These are phyloP conservation scores for Salmo trutta DNA, from an alignment of 2,797 vertebrate genomes.

Conservation along the genomic window DNA sequence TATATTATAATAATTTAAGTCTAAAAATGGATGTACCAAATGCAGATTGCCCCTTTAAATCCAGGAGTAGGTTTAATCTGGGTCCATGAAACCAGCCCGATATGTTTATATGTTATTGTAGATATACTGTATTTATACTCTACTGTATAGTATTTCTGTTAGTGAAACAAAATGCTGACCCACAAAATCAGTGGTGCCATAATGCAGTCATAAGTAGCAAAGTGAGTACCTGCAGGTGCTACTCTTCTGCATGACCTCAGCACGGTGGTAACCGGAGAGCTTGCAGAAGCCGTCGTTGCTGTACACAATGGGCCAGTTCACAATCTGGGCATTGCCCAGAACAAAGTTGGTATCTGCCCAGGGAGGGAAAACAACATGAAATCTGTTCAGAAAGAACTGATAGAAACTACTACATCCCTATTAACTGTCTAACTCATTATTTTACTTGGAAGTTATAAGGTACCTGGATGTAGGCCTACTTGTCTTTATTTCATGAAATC, in stretches of 20 bases:
- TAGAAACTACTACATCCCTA: not conserved
- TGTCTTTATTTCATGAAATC: not conserved
- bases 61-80: too few species aligned
- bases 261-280: conserved; percentile 92
- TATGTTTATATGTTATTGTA: too few species aligned
- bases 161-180: not conserved
- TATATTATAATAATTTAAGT: too few species aligned
- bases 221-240: conserved; percentile 91
- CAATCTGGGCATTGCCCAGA: conserved; percentile 95
- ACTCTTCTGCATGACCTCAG: conserved; percentile 98
- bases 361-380: not conserved
- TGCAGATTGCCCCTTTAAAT: too few species aligned
- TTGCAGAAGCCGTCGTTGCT: conserved; percentile 98
- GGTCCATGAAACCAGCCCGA: too few species aligned
- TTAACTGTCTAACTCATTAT: too few species aligned
- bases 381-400: not conserved
- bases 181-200: not conserved
- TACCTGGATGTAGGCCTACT: not conserved
- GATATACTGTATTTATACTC: too few species aligned
- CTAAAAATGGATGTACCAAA: too few species aligned
- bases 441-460: too few species aligned
- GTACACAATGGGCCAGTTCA: conserved; percentile 97
- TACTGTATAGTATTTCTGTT: too few species aligned
- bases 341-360: conserved; percentile 95
- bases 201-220: not conserved